phyloP scores from a whole-genome alignment of 2,113 vertebrate genomes.

The Cavia porcellus region DNA sequence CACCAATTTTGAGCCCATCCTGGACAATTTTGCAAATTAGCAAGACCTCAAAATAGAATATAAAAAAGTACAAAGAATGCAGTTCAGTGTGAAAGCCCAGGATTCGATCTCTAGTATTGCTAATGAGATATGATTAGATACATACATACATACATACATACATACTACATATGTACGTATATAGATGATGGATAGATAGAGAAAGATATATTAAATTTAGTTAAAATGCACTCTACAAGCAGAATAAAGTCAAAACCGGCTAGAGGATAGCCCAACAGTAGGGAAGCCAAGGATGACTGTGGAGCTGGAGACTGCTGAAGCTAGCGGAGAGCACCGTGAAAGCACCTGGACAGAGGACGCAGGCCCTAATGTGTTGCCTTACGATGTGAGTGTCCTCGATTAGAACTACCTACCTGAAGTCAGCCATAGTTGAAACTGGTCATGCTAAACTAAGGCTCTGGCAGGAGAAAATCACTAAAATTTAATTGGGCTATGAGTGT shows the following conservation, averaged over 20 bases:
- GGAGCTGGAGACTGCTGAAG: neutral
- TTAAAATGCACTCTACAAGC: neutral
- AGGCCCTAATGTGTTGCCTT: neutral
- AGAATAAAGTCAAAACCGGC: neutral
- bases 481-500: neutral
- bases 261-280: neutral
- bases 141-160: too few species aligned
- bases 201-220: neutral
- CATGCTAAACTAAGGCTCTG: neutral
- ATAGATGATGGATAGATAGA: neutral
- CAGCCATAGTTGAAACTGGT: neutral
- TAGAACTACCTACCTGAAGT: neutral
- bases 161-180: too few species aligned
- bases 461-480: neutral
- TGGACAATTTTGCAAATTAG: neutral
- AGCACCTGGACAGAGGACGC: too few species aligned
- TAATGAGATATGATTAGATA: neutral
- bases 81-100: neutral
- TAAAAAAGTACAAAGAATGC: neutral
- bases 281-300: neutral
- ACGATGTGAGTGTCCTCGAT: neutral
- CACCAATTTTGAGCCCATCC: neutral
- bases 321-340: neutral
- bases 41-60: neutral
- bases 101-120: neutral